Conservation (phyloP, 2,113 vertebrate species). For the Speoplatyrhinus poulsoni region DNA sequence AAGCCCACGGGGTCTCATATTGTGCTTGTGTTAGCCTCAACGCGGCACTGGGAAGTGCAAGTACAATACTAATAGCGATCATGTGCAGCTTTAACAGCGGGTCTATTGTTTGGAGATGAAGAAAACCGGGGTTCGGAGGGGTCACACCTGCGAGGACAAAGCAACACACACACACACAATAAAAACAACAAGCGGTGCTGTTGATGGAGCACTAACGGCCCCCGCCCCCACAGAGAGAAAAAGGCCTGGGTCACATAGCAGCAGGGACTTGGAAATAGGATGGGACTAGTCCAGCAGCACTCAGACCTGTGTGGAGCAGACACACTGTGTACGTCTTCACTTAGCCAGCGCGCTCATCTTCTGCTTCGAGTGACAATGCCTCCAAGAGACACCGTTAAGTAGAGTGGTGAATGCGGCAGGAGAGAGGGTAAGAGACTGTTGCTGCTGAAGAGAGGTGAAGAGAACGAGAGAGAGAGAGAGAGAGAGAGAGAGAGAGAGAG, state of each 20-base stretch:
- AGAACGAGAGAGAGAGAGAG: conserved; percentile 7
- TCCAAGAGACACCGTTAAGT: conserved; percentile 37
- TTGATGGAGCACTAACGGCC: conserved; percentile 31
- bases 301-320: conserved; percentile 60
- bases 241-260: conserved; percentile 41
- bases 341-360: conserved; percentile 64
- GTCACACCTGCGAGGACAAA: conserved; percentile 25
- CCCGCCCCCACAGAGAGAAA: conserved; percentile 13
- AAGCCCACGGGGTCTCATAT: too few species aligned
- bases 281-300: conserved; percentile 53
- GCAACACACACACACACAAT: too few species aligned
- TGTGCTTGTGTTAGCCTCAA: background rate
- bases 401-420: conserved; percentile 51
- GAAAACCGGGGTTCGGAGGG: conserved; percentile 24
- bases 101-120: conserved; percentile 3
- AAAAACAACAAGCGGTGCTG: conserved; percentile 1
- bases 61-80: too few species aligned
- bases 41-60: background rate
- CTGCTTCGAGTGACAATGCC: conserved; percentile 68
- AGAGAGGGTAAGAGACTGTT: conserved; percentile 55
- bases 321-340: conserved; percentile 61
- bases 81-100: too few species aligned
- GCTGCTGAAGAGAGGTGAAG: background rate
- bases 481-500: conserved; percentile 27
- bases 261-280: conserved; percentile 48